Evolutionary conservation across 2,113 vertebrate species (phyloP).

Genomic region (Pseudorectes ferrugineus): DNA sequence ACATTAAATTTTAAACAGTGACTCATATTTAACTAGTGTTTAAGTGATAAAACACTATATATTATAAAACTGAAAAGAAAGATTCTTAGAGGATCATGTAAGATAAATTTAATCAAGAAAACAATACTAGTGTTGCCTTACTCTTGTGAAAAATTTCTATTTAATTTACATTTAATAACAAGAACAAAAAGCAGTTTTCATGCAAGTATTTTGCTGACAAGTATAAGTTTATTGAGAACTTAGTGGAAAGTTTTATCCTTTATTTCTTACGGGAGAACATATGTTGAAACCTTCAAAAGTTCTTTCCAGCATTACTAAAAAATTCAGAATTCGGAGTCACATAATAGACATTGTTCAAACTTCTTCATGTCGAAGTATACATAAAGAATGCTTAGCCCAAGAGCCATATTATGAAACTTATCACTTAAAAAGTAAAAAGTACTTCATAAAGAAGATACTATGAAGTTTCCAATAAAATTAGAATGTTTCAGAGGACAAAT

Average conservation of each 20-base stretch:
- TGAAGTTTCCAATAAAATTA: neutral
- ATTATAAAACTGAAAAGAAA: neutral
- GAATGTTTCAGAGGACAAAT: neutral
- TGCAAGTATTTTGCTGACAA: neutral
- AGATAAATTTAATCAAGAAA: neutral
- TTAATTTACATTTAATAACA: neutral
- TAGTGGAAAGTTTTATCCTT: neutral
- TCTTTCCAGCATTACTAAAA: neutral
- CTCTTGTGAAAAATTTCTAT: neutral
- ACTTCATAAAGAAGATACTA: neutral
- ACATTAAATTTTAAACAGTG: neutral
- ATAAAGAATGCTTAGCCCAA: neutral
- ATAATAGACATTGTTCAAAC: neutral
- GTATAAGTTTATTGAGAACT: neutral
- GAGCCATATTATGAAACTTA: neutral
- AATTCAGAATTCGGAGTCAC: neutral
- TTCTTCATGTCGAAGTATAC: neutral
- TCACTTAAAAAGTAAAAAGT: neutral
- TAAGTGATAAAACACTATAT: neutral
- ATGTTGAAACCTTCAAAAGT: neutral
- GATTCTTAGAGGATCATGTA: neutral
- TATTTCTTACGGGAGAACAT: neutral
- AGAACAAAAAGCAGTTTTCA: neutral
- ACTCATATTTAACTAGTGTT: neutral
- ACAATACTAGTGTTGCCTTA: neutral